Conservation (phyloP, 2,113 vertebrate genomes). For the Seriola quinqueradiata region DNA sequence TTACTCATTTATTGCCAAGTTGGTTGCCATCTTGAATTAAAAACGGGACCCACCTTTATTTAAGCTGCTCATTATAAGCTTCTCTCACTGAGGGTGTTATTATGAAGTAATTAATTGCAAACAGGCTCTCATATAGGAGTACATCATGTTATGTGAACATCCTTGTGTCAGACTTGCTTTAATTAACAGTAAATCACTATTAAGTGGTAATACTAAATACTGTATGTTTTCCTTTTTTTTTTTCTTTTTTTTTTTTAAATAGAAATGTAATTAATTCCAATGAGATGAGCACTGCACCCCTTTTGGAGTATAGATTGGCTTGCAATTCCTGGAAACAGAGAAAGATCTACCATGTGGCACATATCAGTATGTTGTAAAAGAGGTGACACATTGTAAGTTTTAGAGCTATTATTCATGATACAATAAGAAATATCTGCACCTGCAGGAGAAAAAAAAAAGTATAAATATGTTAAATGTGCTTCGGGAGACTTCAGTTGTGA, state of each 20-base stretch:
- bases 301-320: background rate
- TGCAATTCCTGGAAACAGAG: background rate
- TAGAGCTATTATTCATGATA: slow-evolving; percentile 5
- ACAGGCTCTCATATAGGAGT: slow-evolving; percentile 28
- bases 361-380: slow-evolving; percentile 2
- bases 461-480: slow-evolving; percentile 28
- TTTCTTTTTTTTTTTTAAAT: background rate
- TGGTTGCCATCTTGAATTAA: slow-evolving; percentile 48
- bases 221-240: background rate
- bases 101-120: slow-evolving; percentile 42
- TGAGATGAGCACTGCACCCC: background rate
- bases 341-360: background rate
- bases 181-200: slow-evolving; percentile 4
- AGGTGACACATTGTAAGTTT: background rate
- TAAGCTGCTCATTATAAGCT: slow-evolving; percentile 38
- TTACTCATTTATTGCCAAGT: slow-evolving; percentile 32
- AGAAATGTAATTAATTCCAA: background rate
- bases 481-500: slow-evolving; percentile 19
- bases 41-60: slow-evolving; percentile 39
- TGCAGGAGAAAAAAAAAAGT: background rate
- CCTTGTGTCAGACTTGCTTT: slow-evolving; percentile 31
- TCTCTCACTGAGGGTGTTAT: slow-evolving; percentile 16
- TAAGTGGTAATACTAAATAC: background rate
- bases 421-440: slow-evolving; percentile 15
- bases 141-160: slow-evolving; percentile 21